A percentile compares a stretch with the other conserved stretches of the same genome.
Conservation (phyloP, 1,140 invertebrate species). For the Sminthurides bifidus region DNA sequence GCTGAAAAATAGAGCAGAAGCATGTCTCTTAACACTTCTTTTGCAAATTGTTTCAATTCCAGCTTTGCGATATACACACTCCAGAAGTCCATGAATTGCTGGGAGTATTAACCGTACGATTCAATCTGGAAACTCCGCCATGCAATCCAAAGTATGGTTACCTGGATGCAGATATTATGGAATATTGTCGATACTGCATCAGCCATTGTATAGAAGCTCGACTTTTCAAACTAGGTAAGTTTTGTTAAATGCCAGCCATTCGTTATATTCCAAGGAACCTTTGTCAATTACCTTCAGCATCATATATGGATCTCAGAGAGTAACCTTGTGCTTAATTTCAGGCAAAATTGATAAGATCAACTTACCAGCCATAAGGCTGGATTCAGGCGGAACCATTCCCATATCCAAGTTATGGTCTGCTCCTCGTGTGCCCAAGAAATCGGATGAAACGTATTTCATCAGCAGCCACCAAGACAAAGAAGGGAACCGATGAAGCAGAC, state of each 20-base stretch:
- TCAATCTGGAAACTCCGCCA: neutral
- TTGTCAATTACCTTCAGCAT: neutral
- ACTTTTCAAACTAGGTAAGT: constrained; percentile 19
- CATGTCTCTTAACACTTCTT: constrained; percentile 7
- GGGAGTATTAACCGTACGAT: constrained; percentile 1
- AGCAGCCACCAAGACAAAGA: neutral
- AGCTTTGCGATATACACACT: constrained; percentile 75
- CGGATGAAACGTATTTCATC: neutral
- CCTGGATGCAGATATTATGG: constrained; percentile 19
- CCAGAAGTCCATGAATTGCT: constrained; percentile 65
- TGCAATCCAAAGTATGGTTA: constrained; percentile 22
- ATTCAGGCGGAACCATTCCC: neutral
- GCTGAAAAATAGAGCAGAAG: neutral
- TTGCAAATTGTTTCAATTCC: constrained; percentile 33
- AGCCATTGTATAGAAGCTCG: constrained; percentile 19
- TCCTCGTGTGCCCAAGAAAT: neutral
- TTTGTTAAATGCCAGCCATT: too few relatives aligned
- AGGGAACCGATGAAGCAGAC: neutral
- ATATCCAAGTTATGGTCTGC: neutral
- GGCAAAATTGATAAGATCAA: neutral
- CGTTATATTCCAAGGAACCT: neutral
- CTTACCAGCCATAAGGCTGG: neutral
- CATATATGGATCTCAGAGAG: neutral
- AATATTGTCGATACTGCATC: constrained; percentile 27
- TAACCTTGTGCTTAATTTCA: neutral